phyloP scores from a whole-genome alignment of 2,888 invertebrate genomes.

The Chrysolina americana region DNA sequence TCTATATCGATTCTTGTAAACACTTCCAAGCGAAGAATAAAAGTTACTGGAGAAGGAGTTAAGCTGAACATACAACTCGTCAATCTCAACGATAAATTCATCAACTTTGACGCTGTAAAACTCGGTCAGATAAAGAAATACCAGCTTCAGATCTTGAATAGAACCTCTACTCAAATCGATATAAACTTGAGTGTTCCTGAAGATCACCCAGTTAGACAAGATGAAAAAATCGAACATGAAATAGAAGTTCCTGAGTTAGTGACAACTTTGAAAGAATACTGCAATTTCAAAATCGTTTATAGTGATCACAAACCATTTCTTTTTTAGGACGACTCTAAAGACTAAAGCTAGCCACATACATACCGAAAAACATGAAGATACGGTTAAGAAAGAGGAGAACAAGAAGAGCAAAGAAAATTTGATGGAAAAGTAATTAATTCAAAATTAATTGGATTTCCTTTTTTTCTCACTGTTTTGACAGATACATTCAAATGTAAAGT shows the following conservation, averaged over 20 bases:
- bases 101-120: slow-evolving; percentile 66
- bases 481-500: too few relatives aligned
- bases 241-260: slow-evolving; percentile 55
- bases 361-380: not conserved
- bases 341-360: not conserved
- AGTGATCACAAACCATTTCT: not conserved
- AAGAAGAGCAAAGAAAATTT: not conserved
- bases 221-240: slow-evolving; percentile 52
- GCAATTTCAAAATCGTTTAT: not conserved
- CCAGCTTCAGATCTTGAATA: slow-evolving; percentile 74
- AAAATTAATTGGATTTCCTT: too few relatives aligned
- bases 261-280: slow-evolving; percentile 38
- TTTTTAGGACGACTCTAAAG: not conserved
- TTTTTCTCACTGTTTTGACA: too few relatives aligned
- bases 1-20: slow-evolving; percentile 73
- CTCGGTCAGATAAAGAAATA: slow-evolving; percentile 72
- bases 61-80: slow-evolving; percentile 64
- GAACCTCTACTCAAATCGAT: slow-evolving; percentile 73
- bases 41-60: slow-evolving; percentile 74
- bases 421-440: not conserved
- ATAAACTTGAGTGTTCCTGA: slow-evolving; percentile 72
- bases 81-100: slow-evolving; percentile 65
- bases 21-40: slow-evolving; percentile 72
- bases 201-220: slow-evolving; percentile 66
- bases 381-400: slow-evolving; percentile 29